Base-by-base conservation (phyloP, 1,140 invertebrate species). In the Tigriopus japonicus region DNA sequence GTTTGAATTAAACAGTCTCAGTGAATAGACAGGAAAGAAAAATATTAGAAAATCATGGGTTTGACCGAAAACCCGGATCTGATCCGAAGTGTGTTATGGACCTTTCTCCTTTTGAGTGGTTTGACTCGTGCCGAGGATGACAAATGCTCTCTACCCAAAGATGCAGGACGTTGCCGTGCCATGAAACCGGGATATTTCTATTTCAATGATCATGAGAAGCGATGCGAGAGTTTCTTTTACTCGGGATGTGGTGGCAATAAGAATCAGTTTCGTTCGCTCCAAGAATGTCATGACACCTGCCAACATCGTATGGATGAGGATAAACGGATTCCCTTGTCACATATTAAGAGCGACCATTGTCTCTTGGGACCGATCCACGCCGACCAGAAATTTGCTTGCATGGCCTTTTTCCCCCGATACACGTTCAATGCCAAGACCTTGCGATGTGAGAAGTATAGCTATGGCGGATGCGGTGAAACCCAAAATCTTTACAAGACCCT, bases 381-480 rank as follows among this genome's bases (percentile, higher is more conserved):
- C 28, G 28, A 35, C 28, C 28, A 35, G 28, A 35, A 35, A 9
- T 35, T 35, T 9, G 70, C 42, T 2, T 75, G 73, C 59, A 63
- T 62, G 1, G 67, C 65, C 14, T 64, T 62, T 52, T 62, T 69
- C 49, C 63, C 62, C 49, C 62, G 66, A 17, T 70, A 63, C 62
- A 68, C 65, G 56, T 70, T 71, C 66, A 64, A 71, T 59, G 60
- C 54, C 24, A 60, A 62, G n/a, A 70, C 63, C 13, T 64, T 69
- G 19, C 73, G 73, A 40, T 94, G 90, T 69, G 75, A 81, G 65
- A 72, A 78, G 66, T 94, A 95, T 73, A 74, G 67, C 2, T 95
- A 90, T 72, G 87, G 89, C n/a, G 91, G 91, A 19, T 95, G 91
- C 73, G 85, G 85, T 69, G 86, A 83, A 35, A 84, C 84, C 68